These are phyloP conservation scores for Sus cebifrons DNA, from an alignment of 2,797 vertebrate species.

Conservation along the genomic window DNA sequence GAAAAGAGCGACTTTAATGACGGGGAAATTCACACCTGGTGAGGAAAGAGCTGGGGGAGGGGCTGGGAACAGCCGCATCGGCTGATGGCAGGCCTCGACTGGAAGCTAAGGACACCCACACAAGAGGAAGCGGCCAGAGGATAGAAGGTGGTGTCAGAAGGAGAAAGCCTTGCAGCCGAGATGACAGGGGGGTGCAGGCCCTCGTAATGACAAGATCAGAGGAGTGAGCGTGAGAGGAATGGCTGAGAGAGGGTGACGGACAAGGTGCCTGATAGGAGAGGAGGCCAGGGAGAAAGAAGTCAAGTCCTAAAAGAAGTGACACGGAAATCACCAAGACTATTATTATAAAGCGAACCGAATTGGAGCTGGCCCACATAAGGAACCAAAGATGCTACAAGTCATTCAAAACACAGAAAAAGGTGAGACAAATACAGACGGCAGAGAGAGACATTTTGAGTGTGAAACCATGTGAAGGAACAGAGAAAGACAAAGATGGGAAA, in stretches of 20 bases:
- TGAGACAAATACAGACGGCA: neutral
- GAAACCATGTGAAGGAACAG: neutral
- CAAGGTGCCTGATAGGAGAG: neutral
- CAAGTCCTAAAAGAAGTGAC: neutral
- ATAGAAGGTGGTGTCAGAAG: neutral
- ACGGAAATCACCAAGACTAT: neutral
- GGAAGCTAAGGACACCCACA: neutral
- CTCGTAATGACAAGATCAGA: neutral
- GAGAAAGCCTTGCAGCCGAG: neutral
- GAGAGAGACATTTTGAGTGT: neutral
- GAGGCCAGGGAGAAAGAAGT: neutral
- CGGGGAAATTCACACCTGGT: neutral
- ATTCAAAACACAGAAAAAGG: neutral
- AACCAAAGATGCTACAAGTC: neutral
- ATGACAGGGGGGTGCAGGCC: neutral
- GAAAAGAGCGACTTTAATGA: neutral
- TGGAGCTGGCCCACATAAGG: neutral
- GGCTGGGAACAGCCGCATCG: neutral
- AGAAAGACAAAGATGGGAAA: neutral
- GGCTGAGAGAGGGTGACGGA: no score
- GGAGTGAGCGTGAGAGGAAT: neutral
- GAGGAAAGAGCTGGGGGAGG: neutral
- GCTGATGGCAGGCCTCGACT: neutral
- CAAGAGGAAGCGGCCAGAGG: neutral
- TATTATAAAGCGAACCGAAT: neutral